phyloP scores from a whole-genome alignment of 2,797 vertebrate species.

The Dendrocincla fuliginosa region DNA sequence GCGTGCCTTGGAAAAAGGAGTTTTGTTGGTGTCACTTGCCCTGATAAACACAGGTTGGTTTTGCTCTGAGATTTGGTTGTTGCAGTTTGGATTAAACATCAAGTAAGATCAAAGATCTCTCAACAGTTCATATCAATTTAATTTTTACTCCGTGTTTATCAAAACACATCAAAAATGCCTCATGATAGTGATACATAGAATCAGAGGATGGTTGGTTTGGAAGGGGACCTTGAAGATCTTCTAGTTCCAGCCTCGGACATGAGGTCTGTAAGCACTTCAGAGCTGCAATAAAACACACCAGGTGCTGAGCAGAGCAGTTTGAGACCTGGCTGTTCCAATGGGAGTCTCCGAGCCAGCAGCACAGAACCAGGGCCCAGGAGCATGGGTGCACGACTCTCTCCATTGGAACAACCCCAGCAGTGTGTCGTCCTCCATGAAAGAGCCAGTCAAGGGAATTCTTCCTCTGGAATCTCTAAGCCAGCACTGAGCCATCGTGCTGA shows the following conservation, averaged over 20 bases:
- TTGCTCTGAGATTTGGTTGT: not conserved
- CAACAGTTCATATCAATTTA: rapidly evolving
- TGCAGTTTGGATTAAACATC: not conserved
- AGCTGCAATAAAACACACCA: not conserved
- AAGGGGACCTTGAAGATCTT: not conserved
- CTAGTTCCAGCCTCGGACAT: rapidly evolving
- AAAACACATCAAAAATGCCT: rapidly evolving
- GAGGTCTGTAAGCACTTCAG: not conserved
- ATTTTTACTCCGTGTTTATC: not conserved
- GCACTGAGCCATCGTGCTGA: rapidly evolving
- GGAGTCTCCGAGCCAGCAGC: not conserved
- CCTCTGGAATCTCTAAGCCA: not conserved
- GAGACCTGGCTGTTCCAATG: not conserved
- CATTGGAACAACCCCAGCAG: not conserved
- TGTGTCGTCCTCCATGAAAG: not conserved
- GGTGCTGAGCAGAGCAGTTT: not conserved
- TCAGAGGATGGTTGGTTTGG: too few relatives aligned
- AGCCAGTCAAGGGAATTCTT: not conserved
- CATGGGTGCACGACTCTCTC: rapidly evolving
- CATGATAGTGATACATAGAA: rapidly evolving
- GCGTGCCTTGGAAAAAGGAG: not conserved
- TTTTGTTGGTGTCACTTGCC: not conserved
- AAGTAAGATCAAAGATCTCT: not conserved
- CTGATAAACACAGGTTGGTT: not conserved
- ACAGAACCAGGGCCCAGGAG: not conserved